A percentile compares a stretch with the other conserved stretches of the same genome.
phyloP scores from a whole-genome alignment of 2,888 invertebrate species.

The Globia sparganii region DNA sequence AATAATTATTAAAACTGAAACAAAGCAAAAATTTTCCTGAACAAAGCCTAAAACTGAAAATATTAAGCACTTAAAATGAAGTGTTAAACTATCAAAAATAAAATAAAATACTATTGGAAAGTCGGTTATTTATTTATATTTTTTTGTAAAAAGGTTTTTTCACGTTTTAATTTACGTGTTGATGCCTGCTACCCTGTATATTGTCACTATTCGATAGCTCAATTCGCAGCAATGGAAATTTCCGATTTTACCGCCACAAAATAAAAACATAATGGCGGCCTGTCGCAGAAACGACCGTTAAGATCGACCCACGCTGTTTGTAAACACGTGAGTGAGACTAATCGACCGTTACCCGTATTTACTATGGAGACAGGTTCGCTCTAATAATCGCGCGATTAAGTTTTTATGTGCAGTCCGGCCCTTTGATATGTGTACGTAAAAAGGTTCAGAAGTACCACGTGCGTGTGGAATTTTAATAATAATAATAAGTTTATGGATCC shows the following conservation, averaged over 20 bases:
- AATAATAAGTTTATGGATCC: too few relatives aligned
- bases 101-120: too few relatives aligned
- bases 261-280: not conserved
- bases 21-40: too few relatives aligned
- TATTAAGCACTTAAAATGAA: too few relatives aligned
- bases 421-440: not conserved
- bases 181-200: not conserved
- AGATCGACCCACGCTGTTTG: not conserved
- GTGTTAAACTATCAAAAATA: too few relatives aligned
- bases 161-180: not conserved
- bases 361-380: not conserved
- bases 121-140: too few relatives aligned
- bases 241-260: not conserved
- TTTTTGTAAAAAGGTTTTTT: too few relatives aligned
- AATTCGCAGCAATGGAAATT: not conserved
- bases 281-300: not conserved
- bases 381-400: conserved; percentile 7
- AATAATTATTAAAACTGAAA: too few relatives aligned
- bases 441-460: not conserved
- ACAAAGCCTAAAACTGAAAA: too few relatives aligned
- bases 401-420: not conserved
- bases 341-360: conserved; percentile 1
- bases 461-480: not conserved
- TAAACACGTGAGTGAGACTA: conserved; percentile 12
- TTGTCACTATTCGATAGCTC: not conserved